Base-by-base conservation (phyloP, 2,113 vertebrate species). In the Ptychochromis oligacanthus region DNA sequence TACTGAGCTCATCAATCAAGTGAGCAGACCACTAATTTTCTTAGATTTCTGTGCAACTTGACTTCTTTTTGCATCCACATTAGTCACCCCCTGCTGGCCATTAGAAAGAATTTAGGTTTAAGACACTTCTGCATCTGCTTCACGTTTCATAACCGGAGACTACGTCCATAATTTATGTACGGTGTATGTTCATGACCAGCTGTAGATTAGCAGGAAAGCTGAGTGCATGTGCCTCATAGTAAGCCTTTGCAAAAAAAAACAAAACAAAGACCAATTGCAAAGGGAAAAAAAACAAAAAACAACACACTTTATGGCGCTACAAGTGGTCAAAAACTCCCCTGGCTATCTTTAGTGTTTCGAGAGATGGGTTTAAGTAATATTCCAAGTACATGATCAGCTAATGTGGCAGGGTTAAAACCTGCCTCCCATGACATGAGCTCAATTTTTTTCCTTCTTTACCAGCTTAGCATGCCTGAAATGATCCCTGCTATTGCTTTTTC, bases 381-480 rank as follows among this genome's bases (percentile, higher is more conserved):
- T 67, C 38, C 38, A 43, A 67, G 38, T 67, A 46, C 14, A 67
- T 17, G 22, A 26, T 46, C 62, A 18, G 15, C 40, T 49, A 67
- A 67, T 11, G 64, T 12, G 15, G 15, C 15, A 17, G n/a, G 46
- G 40, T 46, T 49, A 2, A 67, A 49, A 49, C 15, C 15, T 70
- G 40, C 40, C 46, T 49, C 14, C 9, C 64, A 20, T 70, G 64
- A 28, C 40, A 70, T 49, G 9, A 36, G 59, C 59, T 34, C 20
- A 36, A 3, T 15, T 7, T 46, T 36, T 26, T 82, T 76, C 57
- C 58, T 40, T 67, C 38, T 80, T 54, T n/a, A 52, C 60, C 46
- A 72, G 75, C 86, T 83, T 75, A 74, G 81, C 86, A 87, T 77
- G 75, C 58, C 79, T 84, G 36, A 59, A 26, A 59, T 52, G 46